These are phyloP conservation scores for Uria aalge DNA, from an alignment of 2,113 vertebrate genomes.

Conservation along the genomic window DNA sequence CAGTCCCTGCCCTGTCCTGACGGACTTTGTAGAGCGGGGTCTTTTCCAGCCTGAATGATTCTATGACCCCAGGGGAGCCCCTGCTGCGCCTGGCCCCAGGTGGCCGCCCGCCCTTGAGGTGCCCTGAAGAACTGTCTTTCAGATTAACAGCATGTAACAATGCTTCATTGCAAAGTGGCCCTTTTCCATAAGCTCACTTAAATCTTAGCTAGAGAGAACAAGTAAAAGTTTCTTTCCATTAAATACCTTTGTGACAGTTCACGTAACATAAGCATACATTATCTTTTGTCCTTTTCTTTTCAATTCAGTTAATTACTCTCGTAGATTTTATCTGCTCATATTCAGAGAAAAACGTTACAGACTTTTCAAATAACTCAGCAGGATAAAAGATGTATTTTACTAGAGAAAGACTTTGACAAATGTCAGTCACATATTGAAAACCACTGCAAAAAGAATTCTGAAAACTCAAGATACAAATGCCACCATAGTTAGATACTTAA, in stretches of 20 bases:
- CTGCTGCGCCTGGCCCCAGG: background rate
- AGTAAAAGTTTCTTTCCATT: background rate
- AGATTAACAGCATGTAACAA: background rate
- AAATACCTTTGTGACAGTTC: background rate
- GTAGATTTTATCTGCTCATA: background rate
- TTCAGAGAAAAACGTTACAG: background rate
- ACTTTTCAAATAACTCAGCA: background rate
- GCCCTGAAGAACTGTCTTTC: background rate
- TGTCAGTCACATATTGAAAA: background rate
- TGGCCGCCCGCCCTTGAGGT: accelerated
- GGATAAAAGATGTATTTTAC: background rate
- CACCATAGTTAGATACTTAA: background rate
- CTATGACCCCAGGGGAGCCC: background rate
- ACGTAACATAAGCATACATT: background rate
- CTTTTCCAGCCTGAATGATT: no score
- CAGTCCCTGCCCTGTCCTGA: background rate
- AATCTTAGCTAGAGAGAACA: background rate
- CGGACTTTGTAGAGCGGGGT: background rate
- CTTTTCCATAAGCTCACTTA: background rate
- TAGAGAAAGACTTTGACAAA: background rate
- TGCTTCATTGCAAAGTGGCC: background rate
- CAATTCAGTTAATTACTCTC: background rate
- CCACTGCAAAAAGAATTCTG: background rate
- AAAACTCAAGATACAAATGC: background rate
- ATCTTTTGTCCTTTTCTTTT: background rate